These are phyloP conservation scores for Calyptommatus sinebrachiatus DNA, from an alignment of 2,113 vertebrate species.

Conservation along the genomic window DNA sequence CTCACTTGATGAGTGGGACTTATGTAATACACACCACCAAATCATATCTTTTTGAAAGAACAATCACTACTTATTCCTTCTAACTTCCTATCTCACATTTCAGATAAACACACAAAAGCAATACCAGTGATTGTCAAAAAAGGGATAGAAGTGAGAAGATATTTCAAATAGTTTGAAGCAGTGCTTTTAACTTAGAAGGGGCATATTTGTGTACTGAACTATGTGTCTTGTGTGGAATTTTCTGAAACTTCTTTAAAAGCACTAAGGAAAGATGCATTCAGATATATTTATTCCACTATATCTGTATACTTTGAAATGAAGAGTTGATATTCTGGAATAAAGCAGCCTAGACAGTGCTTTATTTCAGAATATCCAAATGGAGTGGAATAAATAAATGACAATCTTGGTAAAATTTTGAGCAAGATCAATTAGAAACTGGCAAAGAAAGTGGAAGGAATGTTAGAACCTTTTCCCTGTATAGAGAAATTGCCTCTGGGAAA, in stretches of 20 bases:
- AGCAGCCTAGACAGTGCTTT: too few relatives aligned
- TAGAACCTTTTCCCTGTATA: background rate
- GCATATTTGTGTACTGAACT: background rate
- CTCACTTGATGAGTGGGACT: background rate
- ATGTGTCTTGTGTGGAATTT: background rate
- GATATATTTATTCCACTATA: too few relatives aligned
- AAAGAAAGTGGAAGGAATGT: too few relatives aligned
- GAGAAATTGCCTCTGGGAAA: background rate
- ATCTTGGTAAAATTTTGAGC: background rate
- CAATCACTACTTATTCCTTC: too few relatives aligned
- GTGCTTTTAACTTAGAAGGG: background rate
- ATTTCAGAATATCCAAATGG: too few relatives aligned
- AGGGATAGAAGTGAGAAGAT: background rate
- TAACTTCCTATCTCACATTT: too few relatives aligned
- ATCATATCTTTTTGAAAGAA: too few relatives aligned
- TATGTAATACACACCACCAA: background rate
- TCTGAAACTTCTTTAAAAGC: background rate
- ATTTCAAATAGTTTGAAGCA: background rate
- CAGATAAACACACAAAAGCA: background rate
- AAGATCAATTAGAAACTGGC: background rate
- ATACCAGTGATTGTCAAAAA: background rate
- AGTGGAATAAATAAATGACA: background rate
- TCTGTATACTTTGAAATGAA: too few relatives aligned
- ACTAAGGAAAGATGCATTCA: too few relatives aligned
- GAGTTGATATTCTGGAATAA: too few relatives aligned